phyloP scores from a whole-genome alignment of 2,888 invertebrate species.

The Chironomus riparius region DNA sequence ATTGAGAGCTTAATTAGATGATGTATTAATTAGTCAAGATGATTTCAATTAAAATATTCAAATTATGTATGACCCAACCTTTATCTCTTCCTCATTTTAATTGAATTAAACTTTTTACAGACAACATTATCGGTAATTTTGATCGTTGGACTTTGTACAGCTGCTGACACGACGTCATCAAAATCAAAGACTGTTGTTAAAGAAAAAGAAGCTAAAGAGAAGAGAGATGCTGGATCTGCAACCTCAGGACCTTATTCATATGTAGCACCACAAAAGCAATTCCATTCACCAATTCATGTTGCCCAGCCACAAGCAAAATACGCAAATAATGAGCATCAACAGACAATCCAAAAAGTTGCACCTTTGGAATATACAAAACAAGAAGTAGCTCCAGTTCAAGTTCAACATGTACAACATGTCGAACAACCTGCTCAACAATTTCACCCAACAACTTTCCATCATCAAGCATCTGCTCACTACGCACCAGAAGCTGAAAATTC shows the following conservation, averaged over 20 bases:
- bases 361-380: conserved; percentile 1
- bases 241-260: neutral
- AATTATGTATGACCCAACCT: neutral
- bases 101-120: neutral
- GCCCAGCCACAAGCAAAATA: neutral
- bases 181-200: neutral
- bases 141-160: neutral
- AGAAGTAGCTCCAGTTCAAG: neutral
- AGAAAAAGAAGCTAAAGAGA: conserved; percentile 3
- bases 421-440: neutral
- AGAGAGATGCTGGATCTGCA: neutral
- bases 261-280: conserved; percentile 16
- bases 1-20: neutral
- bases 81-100: neutral
- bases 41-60: no score
- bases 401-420: neutral
- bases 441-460: neutral
- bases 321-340: neutral
- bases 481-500: neutral
- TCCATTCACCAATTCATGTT: neutral
- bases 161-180: neutral
- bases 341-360: conserved; percentile 11
- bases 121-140: neutral
- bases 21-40: neutral
- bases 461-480: neutral